phyloP scores from a whole-genome alignment of 2,113 vertebrate genomes.

The Merops nubicus region DNA sequence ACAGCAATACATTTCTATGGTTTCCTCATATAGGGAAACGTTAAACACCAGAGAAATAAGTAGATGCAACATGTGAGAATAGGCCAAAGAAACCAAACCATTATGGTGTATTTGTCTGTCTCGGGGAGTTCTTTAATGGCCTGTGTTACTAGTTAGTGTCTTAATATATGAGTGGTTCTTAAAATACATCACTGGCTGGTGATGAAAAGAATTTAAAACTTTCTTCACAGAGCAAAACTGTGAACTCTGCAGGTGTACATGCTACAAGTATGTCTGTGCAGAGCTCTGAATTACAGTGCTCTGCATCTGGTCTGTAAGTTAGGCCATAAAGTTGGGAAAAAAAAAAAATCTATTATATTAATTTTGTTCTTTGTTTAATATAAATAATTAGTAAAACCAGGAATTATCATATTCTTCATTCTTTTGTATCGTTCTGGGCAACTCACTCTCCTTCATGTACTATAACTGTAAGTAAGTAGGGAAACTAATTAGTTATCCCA shows the following conservation, averaged over 20 bases:
- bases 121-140: not conserved
- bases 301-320: not conserved
- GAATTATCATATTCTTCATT: not conserved
- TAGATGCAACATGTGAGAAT: not conserved
- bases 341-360: not conserved
- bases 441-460: not conserved
- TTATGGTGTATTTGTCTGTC: not conserved
- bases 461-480: not conserved
- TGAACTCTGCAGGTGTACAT: not conserved
- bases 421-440: not conserved
- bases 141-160: not conserved
- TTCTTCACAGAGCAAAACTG: not conserved
- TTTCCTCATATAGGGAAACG: not conserved
- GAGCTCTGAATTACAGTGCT: not conserved
- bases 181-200: not conserved
- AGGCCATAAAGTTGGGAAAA: not conserved
- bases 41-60: not conserved
- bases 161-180: not conserved
- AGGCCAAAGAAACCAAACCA: not conserved
- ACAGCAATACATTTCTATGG: not conserved
- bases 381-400: not conserved
- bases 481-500: not conserved
- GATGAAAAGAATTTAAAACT: not conserved
- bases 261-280: not conserved
- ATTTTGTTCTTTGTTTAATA: not conserved